A percentile compares a stretch with the other conserved stretches of the same genome.
Conservation (phyloP, 2,888 invertebrate genomes). For the Phragmatobia fuliginosa region DNA sequence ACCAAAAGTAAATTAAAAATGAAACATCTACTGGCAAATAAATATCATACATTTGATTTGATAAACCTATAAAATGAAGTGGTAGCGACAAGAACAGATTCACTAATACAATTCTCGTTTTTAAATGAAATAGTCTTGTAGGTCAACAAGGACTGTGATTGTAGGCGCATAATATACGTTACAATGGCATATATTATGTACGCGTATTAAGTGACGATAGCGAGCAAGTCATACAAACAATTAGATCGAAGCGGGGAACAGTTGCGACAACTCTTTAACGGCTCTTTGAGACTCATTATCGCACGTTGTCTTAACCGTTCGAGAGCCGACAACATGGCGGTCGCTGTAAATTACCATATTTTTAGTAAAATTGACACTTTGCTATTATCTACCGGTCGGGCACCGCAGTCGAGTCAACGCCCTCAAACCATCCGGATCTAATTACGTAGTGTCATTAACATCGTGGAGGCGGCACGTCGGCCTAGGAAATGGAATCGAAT, state of each 20-base stretch:
- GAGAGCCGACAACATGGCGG: slow-evolving; percentile 66
- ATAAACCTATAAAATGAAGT: background rate
- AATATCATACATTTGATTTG: background rate
- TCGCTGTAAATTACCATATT: slow-evolving; percentile 79
- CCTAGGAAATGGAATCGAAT: slow-evolving; percentile 87
- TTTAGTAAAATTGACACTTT: slow-evolving; percentile 84
- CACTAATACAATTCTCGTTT: background rate
- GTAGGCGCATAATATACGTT: slow-evolving; percentile 3
- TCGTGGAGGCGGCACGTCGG: slow-evolving; percentile 85
- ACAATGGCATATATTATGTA: background rate
- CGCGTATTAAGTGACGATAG: slow-evolving; percentile 11
- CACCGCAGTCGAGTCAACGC: slow-evolving; percentile 78
- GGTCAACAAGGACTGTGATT: slow-evolving; percentile 2
- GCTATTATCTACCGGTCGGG: slow-evolving; percentile 78
- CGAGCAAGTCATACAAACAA: slow-evolving; percentile 23
- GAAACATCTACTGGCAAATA: background rate
- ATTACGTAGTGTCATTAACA: slow-evolving; percentile 86
- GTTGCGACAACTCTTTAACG: slow-evolving; percentile 44
- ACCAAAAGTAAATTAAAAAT: background rate
- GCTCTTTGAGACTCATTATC: slow-evolving; percentile 55
- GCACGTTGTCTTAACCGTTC: slow-evolving; percentile 55
- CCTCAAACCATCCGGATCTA: slow-evolving; percentile 86
- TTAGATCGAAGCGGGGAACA: slow-evolving; percentile 28
- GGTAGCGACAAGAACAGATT: background rate
- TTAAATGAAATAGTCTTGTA: background rate